These are phyloP conservation scores for Hanleya hanleyi DNA, from an alignment of 2,888 invertebrate species.

Conservation along the genomic window DNA sequence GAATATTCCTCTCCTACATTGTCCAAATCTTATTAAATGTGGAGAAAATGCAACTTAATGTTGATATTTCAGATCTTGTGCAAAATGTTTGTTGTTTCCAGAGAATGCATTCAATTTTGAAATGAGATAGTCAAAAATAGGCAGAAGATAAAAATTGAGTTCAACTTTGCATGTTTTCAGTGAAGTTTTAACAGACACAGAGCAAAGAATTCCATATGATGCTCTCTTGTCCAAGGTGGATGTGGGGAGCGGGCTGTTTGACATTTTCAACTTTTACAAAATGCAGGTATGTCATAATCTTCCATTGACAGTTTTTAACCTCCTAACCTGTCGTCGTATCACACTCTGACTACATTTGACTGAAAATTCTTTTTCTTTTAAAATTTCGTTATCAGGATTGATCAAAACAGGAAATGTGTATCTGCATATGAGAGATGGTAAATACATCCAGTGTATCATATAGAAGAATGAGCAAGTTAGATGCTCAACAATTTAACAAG, in stretches of 20 bases:
- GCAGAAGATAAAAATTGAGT: background rate
- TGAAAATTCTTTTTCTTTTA: too few species aligned
- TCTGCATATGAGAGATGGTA: too few species aligned
- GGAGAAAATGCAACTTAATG: background rate
- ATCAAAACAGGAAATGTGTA: too few species aligned
- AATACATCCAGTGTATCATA: too few species aligned
- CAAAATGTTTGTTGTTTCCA: background rate
- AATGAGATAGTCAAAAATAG: background rate
- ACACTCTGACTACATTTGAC: too few species aligned
- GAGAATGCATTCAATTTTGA: background rate
- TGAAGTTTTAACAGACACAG: constrained; percentile 70
- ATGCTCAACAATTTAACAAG: too few species aligned
- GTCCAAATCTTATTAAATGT: too few species aligned
- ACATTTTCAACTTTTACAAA: constrained; percentile 77
- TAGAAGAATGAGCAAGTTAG: too few species aligned
- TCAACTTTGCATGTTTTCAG: constrained; percentile 46
- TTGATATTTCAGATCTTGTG: background rate
- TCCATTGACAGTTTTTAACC: too few species aligned
- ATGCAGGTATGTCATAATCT: constrained; percentile 76
- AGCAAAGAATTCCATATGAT: constrained; percentile 71
- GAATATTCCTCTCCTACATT: too few species aligned
- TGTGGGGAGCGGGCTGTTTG: constrained; percentile 72
- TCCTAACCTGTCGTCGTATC: too few species aligned
- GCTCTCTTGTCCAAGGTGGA: constrained; percentile 75
- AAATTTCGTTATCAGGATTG: too few species aligned